Conservation (phyloP, 2,113 vertebrate species). For the Atherinomorus stipes region DNA sequence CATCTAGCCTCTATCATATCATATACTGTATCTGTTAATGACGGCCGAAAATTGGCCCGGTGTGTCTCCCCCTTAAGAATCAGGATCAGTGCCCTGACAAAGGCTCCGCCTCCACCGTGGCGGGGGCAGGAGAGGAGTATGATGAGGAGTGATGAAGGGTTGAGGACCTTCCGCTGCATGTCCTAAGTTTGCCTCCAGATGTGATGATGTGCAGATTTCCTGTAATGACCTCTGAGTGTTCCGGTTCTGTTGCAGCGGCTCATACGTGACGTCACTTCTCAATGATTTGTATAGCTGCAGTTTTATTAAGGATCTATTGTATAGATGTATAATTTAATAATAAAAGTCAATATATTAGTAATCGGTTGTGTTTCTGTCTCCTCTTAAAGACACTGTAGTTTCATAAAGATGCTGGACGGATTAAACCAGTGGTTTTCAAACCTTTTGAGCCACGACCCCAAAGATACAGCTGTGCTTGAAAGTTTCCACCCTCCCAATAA, state of each 20-base stretch:
- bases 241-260: constrained; percentile 59
- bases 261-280: constrained; percentile 65
- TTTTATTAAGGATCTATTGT: constrained; percentile 80
- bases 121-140: background rate
- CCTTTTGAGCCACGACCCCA: too few species aligned
- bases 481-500: too few species aligned
- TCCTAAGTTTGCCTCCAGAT: constrained; percentile 59
- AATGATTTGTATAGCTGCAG: constrained; percentile 80
- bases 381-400: too few species aligned
- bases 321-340: constrained; percentile 82
- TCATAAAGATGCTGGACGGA: too few species aligned
- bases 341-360: constrained; percentile 78
- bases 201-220: constrained; percentile 44
- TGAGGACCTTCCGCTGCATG: constrained; percentile 58
- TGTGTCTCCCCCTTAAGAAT: too few species aligned
- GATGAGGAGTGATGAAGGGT: constrained; percentile 13
- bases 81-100: too few species aligned
- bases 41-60: too few species aligned
- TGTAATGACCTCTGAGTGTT: constrained; percentile 67
- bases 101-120: background rate
- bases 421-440: too few species aligned
- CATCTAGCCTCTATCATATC: too few species aligned
- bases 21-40: too few species aligned
- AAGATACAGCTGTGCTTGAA: too few species aligned
- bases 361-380: constrained; percentile 9